Base-by-base conservation (phyloP, 2,888 invertebrate genomes). In the Agriotes lineatus region DNA sequence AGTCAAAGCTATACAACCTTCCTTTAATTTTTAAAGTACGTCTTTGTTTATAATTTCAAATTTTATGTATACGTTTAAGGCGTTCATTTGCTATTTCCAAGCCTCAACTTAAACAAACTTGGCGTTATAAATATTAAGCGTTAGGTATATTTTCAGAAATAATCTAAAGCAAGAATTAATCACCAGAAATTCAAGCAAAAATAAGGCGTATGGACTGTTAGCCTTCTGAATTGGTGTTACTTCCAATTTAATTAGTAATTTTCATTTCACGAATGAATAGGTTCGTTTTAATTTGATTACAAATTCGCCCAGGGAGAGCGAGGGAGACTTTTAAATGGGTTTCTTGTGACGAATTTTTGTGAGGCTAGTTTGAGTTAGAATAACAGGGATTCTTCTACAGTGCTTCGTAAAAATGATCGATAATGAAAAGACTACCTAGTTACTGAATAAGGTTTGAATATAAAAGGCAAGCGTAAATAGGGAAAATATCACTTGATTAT, bases 391-490 rank as follows among this genome's bases (percentile, higher is more conserved):
- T n/a, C n/a, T n/a, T n/a, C n/a, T n/a, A n/a, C n/a, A n/a, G n/a
- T n/a, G n/a, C n/a, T n/a, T n/a, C n/a, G 33, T 33, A 33, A 33
- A 33, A 33, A 9, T 9, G 6, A 25, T 25, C 25, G 25, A 25
- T 25, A 39, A n/a, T 14, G 6, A 25, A 5, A 5, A 5, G 7
- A 25, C 25, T n/a, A 19, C 19, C 22, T 3, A 14, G 64, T 44
- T 45, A 64, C 64, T 45, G 64, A 64, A 64, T 35, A 10, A 45
- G 45, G 57, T 56, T 44, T 44, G 45, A 44, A 59, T 63, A 33
- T 44, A 63, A 64, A 44, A 64, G 45, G 56, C 64, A 64, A 64
- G 64, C 57, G 35, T 64, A 64, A 48, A 48, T 64, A 64, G 35
- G 44, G 33, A 50, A 60, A 60, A 37, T 60, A 45, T 50, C 56